A percentile compares a stretch with the other conserved stretches of the same genome.
Evolutionary conservation across 2,113 vertebrate species (phyloP).

Genomic region (Oreotragus oreotragus): DNA sequence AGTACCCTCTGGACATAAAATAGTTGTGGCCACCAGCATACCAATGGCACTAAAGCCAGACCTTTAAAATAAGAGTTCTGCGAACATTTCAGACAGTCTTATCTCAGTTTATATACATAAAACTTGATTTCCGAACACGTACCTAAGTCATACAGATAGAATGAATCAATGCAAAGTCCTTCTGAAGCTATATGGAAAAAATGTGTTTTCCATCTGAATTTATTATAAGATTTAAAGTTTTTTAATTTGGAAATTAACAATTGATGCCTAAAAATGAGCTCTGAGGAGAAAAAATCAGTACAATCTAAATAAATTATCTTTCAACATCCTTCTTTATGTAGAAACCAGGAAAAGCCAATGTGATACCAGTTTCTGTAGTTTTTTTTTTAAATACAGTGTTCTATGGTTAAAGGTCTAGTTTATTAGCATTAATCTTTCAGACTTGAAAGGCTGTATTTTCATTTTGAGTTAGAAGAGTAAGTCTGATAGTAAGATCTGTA

Average conservation of each 20-base stretch:
- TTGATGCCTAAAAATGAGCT: background rate
- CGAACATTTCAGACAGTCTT: background rate
- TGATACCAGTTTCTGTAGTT: background rate
- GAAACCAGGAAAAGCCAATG: background rate
- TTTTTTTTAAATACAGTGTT: background rate
- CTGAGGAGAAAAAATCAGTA: background rate
- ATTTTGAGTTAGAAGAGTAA: background rate
- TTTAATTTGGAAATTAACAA: background rate
- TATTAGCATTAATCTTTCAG: background rate
- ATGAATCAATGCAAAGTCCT: constrained; percentile 4
- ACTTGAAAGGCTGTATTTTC: background rate
- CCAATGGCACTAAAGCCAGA: background rate
- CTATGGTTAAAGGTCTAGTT: background rate
- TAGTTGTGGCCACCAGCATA: background rate
- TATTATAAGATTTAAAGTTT: background rate
- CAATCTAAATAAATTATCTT: background rate
- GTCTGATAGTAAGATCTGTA: background rate
- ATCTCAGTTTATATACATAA: background rate
- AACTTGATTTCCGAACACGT: background rate
- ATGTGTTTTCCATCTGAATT: constrained; percentile 18
- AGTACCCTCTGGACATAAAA: background rate
- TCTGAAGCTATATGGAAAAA: background rate
- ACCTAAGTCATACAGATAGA: background rate
- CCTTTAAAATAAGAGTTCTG: background rate
- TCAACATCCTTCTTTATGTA: background rate